These are phyloP conservation scores for Malurus splendens DNA, from an alignment of 2,797 vertebrate genomes.

Conservation along the genomic window DNA sequence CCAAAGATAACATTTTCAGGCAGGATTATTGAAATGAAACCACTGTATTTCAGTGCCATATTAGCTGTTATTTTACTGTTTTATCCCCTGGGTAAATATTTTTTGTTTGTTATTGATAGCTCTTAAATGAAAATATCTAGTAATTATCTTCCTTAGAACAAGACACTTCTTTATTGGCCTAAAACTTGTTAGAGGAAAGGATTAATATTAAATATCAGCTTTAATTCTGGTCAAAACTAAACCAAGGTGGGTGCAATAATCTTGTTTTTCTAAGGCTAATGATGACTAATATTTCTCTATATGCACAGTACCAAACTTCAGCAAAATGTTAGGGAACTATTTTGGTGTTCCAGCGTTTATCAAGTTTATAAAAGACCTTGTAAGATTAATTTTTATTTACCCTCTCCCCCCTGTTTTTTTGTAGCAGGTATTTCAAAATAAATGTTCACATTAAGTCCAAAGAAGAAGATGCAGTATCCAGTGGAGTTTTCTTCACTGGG, in stretches of 20 bases:
- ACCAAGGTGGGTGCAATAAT: not conserved
- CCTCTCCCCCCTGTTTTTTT: accelerated
- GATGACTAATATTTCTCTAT: not conserved
- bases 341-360: not conserved
- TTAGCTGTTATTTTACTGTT: not conserved
- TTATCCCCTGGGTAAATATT: not conserved
- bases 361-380: not conserved
- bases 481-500: not conserved
- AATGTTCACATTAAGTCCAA: not conserved
- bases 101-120: not conserved
- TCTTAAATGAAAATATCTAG: not conserved
- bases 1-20: not conserved
- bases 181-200: not conserved
- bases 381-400: not conserved
- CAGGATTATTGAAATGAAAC: not conserved
- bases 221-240: not conserved
- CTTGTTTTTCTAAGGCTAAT: not conserved
- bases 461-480: not conserved
- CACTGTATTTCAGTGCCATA: not conserved
- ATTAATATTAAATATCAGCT: not conserved
- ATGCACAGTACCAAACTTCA: not conserved
- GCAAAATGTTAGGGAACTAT: not conserved
- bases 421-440: not conserved
- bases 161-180: not conserved
- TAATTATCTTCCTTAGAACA: not conserved